Percentiles rank a stretch among this genome's conserved stretches.
These are phyloP conservation scores for Drosophila nasuta DNA, from an alignment of 1,140 invertebrate species.

Conservation along the genomic window DNA sequence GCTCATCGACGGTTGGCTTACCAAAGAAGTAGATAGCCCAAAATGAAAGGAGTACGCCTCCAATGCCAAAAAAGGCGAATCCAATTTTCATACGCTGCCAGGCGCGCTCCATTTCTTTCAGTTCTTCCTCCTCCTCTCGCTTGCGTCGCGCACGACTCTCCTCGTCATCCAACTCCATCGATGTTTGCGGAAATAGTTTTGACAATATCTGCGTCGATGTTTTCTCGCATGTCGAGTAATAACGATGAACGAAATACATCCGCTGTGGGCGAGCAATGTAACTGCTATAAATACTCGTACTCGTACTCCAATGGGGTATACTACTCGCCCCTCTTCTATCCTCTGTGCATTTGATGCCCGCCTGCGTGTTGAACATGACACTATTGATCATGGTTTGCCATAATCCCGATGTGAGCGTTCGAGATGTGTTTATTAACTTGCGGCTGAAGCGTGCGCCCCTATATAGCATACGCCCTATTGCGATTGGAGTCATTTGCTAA, in stretches of 20 bases:
- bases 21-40: conserved; percentile 89
- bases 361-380: conserved; percentile 10
- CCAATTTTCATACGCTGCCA: conserved; percentile 87
- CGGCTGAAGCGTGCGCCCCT: conserved; percentile 27
- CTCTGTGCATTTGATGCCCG: conserved; percentile 2
- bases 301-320: not conserved
- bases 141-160: conserved; percentile 59
- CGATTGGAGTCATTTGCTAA: conserved; percentile 57
- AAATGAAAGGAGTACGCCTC: conserved; percentile 85
- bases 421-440: conserved; percentile 41
- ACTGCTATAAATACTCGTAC: not conserved
- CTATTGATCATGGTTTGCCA: conserved; percentile 41
- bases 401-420: conserved; percentile 33
- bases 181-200: conserved; percentile 81
- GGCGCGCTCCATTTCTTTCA: conserved; percentile 86
- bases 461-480: conserved; percentile 35
- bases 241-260: conserved; percentile 37
- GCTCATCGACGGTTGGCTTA: conserved; percentile 89
- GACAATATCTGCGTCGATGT: conserved; percentile 65
- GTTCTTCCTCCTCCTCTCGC: conserved; percentile 77
- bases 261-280: conserved; percentile 16
- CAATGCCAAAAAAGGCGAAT: conserved; percentile 86
- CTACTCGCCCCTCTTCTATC: not conserved
- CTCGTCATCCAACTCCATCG: conserved; percentile 58
- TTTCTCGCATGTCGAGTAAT: conserved; percentile 56